Percentiles rank a stretch among this genome's conserved stretches.
Evolutionary conservation across 2,888 invertebrate genomes (phyloP).

Genomic region (Aporophyla nigra): DNA sequence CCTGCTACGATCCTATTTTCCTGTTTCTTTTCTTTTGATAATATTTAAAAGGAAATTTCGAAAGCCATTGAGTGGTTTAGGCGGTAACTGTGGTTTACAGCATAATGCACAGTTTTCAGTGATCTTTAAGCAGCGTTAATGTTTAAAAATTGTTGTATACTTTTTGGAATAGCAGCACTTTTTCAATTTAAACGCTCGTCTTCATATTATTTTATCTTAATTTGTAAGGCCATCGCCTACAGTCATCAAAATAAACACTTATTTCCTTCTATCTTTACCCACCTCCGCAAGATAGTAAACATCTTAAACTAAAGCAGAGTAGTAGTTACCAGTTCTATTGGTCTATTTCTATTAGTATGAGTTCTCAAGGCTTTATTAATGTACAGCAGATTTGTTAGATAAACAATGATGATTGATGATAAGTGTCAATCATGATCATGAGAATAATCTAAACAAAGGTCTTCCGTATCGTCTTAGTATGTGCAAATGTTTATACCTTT

Average conservation of each 20-base stretch:
- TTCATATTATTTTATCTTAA: too few relatives aligned
- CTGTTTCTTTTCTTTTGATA: too few relatives aligned
- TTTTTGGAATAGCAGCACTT: too few relatives aligned
- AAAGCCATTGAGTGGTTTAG: too few relatives aligned
- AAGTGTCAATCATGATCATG: constrained; percentile 51
- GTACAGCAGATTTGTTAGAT: constrained; percentile 46
- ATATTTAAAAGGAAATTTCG: too few relatives aligned
- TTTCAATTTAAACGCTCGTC: too few relatives aligned
- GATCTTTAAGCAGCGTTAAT: too few relatives aligned
- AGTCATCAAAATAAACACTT: constrained; percentile 13
- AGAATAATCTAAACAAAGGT: constrained; percentile 7
- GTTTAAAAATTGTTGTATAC: too few relatives aligned
- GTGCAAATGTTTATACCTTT: background rate
- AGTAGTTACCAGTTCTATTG: constrained; percentile 18
- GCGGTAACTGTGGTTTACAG: too few relatives aligned
- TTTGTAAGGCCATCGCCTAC: constrained; percentile 32
- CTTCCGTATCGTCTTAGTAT: background rate
- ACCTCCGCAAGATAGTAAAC: background rate
- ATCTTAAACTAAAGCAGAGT: constrained; percentile 2
- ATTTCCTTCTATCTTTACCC: constrained; percentile 21
- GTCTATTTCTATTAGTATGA: constrained; percentile 36
- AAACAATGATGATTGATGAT: constrained; percentile 61
- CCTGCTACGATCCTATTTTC: too few relatives aligned
- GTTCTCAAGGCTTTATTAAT: constrained; percentile 60
- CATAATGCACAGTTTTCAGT: too few relatives aligned